Evolutionary conservation across 1,140 invertebrate species (phyloP), one percentile per base, ranked within the genome.

Genomic region (Drosophila pseudoananassae): DNA sequence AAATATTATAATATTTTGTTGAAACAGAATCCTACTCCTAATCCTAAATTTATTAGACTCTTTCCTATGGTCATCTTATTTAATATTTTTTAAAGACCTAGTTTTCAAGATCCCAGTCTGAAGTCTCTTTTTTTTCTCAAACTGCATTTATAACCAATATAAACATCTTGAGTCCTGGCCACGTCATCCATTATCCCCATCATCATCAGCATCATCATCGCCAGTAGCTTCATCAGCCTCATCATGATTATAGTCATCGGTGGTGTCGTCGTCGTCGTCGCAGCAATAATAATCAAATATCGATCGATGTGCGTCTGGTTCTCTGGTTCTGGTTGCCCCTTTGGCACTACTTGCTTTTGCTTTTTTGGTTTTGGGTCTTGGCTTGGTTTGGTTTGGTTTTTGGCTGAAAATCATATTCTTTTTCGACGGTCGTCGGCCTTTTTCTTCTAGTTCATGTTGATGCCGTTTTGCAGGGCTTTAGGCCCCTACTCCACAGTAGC

Each of bases 211-310:
- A 20, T 20, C 74, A 59, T 75, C 47, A 23, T 46, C 45, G 47
- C 6, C 6, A 5, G 25, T 6, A 27, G 25, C 25, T 27, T 5
- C 25, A 27, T 5, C 25, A 27, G 25, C 25, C 25, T 6, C 25
- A 5, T 27, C 25, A 4, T 27, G 25, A 27, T 27, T 27, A 27
- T 7, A 27, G 25, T 27, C 25, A 7, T 27, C 25, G 25, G 25
- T 51, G 57, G 61, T 51, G 57, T 54, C 70, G 56, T 54, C 70
- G 57, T 54, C 70, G 56, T 54, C 70, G 55, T 57, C 72, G 59
- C 76, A 58, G 71, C 73, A 72, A 87, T 85, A 90, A 90, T 91
- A 91, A 90, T 90, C 88, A 89, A 89, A 89, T 90, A 90, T 91
- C 88, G 89, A 91, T 91, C 84, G 71, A 69, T 85, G 74, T 89